Conservation (phyloP, 2,888 invertebrate genomes). For the Yponomeuta plumbellus region DNA sequence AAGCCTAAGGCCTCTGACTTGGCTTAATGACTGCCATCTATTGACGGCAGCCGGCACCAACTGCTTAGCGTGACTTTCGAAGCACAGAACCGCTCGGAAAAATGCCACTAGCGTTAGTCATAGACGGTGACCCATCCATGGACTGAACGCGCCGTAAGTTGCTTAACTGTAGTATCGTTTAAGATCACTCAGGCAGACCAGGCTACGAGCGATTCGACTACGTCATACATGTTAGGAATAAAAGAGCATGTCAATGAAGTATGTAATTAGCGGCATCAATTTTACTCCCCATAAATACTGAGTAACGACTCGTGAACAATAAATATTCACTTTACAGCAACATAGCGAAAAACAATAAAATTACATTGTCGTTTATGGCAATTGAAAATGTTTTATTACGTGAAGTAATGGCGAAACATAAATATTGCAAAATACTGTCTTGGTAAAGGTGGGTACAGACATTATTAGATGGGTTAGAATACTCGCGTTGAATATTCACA, state of each 20-base stretch:
- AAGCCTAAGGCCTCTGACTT: too few relatives aligned
- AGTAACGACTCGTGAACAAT: constrained; percentile 11
- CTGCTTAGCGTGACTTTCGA: too few relatives aligned
- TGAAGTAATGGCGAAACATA: background rate
- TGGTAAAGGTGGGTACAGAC: background rate
- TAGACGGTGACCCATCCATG: too few relatives aligned
- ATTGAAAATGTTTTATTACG: constrained; percentile 1
- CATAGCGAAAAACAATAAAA: constrained; percentile 11
- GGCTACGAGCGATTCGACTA: too few relatives aligned
- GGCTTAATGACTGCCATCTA: too few relatives aligned
- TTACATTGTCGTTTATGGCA: constrained; percentile 12
- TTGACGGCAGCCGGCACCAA: too few relatives aligned
- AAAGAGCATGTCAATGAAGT: background rate
- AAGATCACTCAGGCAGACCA: too few relatives aligned
- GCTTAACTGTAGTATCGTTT: too few relatives aligned
- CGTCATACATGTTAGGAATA: background rate
- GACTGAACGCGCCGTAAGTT: too few relatives aligned
- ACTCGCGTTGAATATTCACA: background rate
- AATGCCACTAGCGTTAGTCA: too few relatives aligned
- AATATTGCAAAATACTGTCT: background rate
- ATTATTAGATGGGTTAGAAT: background rate
- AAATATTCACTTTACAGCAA: constrained; percentile 14
- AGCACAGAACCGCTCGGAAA: too few relatives aligned
- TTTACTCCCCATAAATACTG: constrained; percentile 9
- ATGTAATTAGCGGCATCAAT: constrained; percentile 8